phyloP scores from a whole-genome alignment of 2,888 invertebrate genomes.

The Brachypterus glaber region DNA sequence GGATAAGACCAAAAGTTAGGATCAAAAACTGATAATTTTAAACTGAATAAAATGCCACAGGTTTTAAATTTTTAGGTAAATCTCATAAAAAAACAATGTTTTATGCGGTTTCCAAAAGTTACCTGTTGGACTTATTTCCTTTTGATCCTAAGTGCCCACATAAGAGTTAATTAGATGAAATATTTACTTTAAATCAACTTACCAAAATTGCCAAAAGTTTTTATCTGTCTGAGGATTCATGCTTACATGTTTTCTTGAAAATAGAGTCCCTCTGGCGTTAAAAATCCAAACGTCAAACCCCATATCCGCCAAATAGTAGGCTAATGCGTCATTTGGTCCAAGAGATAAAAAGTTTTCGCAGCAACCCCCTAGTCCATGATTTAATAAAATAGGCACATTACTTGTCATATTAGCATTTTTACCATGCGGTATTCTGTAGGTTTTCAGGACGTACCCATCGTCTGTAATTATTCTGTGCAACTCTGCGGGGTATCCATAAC shows the following conservation, averaged over 20 bases:
- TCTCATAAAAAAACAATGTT: too few relatives aligned
- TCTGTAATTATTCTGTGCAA: conserved; percentile 8
- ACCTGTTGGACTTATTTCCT: too few relatives aligned
- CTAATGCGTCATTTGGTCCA: conserved; percentile 13
- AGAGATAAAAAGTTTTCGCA: conserved; percentile 7
- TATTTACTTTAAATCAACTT: too few relatives aligned
- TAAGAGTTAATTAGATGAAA: too few relatives aligned
- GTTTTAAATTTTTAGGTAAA: too few relatives aligned
- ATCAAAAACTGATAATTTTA: too few relatives aligned
- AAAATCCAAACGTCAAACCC: conserved; percentile 17
- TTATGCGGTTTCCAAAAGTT: too few relatives aligned
- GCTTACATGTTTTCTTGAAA: conserved; percentile 12
- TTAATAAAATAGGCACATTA: conserved; percentile 8
- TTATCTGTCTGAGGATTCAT: conserved; percentile 13
- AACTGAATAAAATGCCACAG: too few relatives aligned
- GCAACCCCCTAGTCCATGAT: conserved; percentile 13
- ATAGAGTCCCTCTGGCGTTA: conserved; percentile 12
- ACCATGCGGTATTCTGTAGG: conserved; percentile 13
- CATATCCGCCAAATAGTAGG: conserved; percentile 14
- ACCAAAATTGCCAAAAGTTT: conserved; percentile 16
- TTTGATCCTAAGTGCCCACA: too few relatives aligned
- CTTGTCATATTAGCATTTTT: neutral
- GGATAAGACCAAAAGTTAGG: too few relatives aligned
- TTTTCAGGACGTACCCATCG: conserved; percentile 13
- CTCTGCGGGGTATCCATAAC: conserved; percentile 13